Evolutionary conservation across 2,113 vertebrate species (phyloP).

Genomic region (Cairina moschata): DNA sequence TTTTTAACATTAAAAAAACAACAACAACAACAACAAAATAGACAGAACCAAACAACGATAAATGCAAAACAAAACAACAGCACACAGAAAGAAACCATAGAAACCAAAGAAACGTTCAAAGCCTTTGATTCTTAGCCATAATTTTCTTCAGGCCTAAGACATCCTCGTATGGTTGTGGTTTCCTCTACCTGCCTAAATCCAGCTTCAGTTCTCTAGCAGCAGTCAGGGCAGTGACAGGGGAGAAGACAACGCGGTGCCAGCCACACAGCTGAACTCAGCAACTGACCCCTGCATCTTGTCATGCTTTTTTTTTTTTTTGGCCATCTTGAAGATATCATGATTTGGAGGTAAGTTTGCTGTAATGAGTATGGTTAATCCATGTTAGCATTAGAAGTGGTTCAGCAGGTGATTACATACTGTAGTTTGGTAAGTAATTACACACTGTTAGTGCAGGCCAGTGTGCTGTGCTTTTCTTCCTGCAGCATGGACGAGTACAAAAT

Average conservation of each 20-base stretch:
- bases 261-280: background rate
- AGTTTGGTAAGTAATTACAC: slow-evolving; percentile 14
- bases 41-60: background rate
- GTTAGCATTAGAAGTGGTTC: background rate
- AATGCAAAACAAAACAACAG: background rate
- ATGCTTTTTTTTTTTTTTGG: background rate
- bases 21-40: rapidly evolving
- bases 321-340: background rate
- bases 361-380: background rate
- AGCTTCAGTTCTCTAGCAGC: background rate
- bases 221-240: background rate
- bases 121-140: background rate
- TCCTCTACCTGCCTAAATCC: background rate
- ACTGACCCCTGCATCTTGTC: background rate
- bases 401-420: background rate
- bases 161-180: background rate
- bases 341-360: background rate
- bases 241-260: background rate
- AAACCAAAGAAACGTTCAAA: background rate
- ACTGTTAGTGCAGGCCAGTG: background rate
- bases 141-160: background rate
- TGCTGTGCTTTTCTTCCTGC: background rate
- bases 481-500: background rate
- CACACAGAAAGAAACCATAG: background rate
- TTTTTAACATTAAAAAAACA: background rate